Evolutionary conservation across 2,888 invertebrate species (phyloP).

Genomic region (Augochlorella aurata): DNA sequence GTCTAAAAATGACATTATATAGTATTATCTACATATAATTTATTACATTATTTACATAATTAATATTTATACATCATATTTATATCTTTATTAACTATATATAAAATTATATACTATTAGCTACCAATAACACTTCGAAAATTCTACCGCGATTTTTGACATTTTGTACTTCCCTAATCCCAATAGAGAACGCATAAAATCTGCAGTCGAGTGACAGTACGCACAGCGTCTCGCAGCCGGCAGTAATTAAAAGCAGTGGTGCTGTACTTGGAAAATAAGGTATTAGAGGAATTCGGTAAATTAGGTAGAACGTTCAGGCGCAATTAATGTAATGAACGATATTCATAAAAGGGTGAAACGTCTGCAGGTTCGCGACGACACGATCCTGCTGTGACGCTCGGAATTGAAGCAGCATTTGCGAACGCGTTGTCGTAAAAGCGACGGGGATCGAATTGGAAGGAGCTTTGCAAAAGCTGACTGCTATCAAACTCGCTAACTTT

Average conservation of each 20-base stretch:
- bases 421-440: slow-evolving; percentile 62
- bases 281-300: neutral
- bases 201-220: too few relatives aligned
- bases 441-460: slow-evolving; percentile 61
- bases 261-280: neutral
- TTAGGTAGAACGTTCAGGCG: neutral
- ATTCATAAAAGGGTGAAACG: slow-evolving; percentile 9
- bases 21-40: too few relatives aligned
- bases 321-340: slow-evolving; percentile 15
- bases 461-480: slow-evolving; percentile 60
- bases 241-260: neutral
- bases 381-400: slow-evolving; percentile 23
- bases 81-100: too few relatives aligned
- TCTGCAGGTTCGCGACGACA: neutral
- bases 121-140: too few relatives aligned
- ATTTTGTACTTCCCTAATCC: too few relatives aligned
- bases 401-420: slow-evolving; percentile 59
- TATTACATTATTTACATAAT: too few relatives aligned
- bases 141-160: too few relatives aligned
- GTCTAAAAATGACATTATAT: too few relatives aligned
- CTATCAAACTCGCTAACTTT: slow-evolving; percentile 68
- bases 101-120: too few relatives aligned
- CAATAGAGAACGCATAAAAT: too few relatives aligned
- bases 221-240: too few relatives aligned
- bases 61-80: too few relatives aligned